Base-by-base conservation (phyloP, 2,797 vertebrate species). In the Rhodeus uyekii region DNA sequence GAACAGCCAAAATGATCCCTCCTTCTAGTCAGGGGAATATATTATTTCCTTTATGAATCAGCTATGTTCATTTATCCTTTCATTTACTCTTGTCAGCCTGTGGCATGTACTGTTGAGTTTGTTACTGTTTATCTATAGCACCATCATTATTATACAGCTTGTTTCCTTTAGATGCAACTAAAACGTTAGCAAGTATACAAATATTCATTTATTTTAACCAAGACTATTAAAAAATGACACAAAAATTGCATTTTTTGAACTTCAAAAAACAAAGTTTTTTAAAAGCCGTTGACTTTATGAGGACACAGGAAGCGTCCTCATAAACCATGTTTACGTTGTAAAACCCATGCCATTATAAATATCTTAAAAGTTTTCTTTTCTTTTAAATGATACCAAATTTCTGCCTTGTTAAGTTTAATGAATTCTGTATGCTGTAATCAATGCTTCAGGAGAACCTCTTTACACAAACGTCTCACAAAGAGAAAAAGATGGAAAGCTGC, bases 31-130 rank as follows among this genome's bases (percentile, higher is more conserved):
- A 16, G 27, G 48, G 24, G 36, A 60, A 69, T 58, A 80, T 60
- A 69, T 71, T 34, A 32, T 80, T 78, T 19, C 16, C 9, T 46
- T n/a, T 29, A 34, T 84, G 58, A 85, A 82, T 80, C 86, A 81
- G 84, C 85, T 78, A 77, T 68, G 24, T 69, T 73, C n/a, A 68
- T 16, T 39, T 24, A 42, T 24, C 18, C 64, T 67, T 27, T 53
- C n/a, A 53, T 79, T 69, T 55, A 48, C 29, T 13, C 7, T 42
- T 18, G 29, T 34, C 77, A 55, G 50, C n/a, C n/a, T 39, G 32
- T 38, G 34, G 10, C 44, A 10, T 14, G 3, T 14, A 32, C n/a
- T 73, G 48, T 38, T 74, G 48, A 73, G 71, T 53, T 73, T 36
- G 71, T 73, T 53, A n/a, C 29, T 53, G 12, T 36, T 73, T 53